Conservation (phyloP, 2,888 invertebrate genomes). For the Tenthredo amoena region DNA sequence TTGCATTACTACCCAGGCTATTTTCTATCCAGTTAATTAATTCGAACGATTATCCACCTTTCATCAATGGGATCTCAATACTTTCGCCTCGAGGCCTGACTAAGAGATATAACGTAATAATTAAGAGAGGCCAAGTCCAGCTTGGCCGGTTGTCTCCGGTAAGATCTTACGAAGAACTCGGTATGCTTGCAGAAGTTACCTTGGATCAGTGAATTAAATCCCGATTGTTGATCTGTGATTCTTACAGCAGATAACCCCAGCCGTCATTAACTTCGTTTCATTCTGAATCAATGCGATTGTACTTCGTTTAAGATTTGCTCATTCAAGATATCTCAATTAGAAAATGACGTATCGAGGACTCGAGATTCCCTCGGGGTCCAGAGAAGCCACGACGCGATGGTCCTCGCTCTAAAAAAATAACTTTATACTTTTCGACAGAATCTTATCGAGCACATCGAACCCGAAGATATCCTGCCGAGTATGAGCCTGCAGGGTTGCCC, state of each 20-base stretch:
- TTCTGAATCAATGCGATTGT: neutral
- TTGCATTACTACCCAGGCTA: neutral
- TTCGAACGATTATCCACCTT: neutral
- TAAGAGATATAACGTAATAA: neutral
- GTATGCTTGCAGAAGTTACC: neutral
- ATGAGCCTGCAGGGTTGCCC: neutral
- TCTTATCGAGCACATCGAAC: neutral
- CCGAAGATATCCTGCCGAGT: neutral
- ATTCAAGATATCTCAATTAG: neutral
- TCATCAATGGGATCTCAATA: neutral
- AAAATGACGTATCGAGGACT: constrained; percentile 5
- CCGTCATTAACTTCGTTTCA: neutral
- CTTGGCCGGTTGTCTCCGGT: neutral
- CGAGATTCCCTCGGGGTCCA: constrained; percentile 14
- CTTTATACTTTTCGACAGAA: constrained; percentile 13
- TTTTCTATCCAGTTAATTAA: neutral
- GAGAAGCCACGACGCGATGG: neutral
- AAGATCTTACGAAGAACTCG: neutral
- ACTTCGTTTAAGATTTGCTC: neutral
- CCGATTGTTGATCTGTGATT: neutral
- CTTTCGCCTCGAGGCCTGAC: neutral
- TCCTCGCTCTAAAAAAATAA: neutral
- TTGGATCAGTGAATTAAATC: neutral
- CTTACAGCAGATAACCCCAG: neutral
- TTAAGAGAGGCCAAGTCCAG: neutral